These are phyloP conservation scores for Menidia beryllina DNA, from an alignment of 2,113 vertebrate genomes.

Conservation along the genomic window DNA sequence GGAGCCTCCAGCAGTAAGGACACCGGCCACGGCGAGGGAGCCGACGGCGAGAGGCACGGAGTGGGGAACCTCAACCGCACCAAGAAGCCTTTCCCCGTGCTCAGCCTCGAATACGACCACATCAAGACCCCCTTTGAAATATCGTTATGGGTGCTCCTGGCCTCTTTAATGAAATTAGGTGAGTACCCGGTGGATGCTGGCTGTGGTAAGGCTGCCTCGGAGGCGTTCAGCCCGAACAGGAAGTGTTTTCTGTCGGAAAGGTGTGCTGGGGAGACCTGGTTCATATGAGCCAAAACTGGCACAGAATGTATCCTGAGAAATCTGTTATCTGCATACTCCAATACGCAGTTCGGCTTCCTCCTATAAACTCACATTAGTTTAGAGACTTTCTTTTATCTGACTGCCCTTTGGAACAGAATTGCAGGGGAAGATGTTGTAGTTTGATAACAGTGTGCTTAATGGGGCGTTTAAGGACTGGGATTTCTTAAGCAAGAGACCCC, in stretches of 20 bases:
- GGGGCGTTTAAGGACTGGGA: too few species aligned
- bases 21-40: accelerated
- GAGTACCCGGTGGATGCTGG: conserved; percentile 61
- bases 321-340: too few species aligned
- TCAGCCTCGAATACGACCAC: conserved; percentile 84
- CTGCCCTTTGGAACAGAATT: too few species aligned
- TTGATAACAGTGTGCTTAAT: too few species aligned
- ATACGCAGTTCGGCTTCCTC: too few species aligned
- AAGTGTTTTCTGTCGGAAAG: background rate
- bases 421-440: too few species aligned
- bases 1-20: conserved; percentile 68
- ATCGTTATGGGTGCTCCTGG: conserved; percentile 93
- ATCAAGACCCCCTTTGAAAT: conserved; percentile 90
- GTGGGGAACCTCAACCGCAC: background rate
- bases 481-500: too few species aligned
- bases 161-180: conserved; percentile 98
- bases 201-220: background rate
- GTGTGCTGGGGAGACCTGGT: background rate
- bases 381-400: too few species aligned
- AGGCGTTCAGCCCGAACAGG: conserved; percentile 12
- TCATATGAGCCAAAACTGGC: background rate
- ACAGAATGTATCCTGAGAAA: too few species aligned
- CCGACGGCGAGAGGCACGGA: too few species aligned
- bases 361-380: too few species aligned
- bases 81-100: conserved; percentile 90